phyloP scores from a whole-genome alignment of 2,888 invertebrate species.

The Chromoteleia sp. region DNA sequence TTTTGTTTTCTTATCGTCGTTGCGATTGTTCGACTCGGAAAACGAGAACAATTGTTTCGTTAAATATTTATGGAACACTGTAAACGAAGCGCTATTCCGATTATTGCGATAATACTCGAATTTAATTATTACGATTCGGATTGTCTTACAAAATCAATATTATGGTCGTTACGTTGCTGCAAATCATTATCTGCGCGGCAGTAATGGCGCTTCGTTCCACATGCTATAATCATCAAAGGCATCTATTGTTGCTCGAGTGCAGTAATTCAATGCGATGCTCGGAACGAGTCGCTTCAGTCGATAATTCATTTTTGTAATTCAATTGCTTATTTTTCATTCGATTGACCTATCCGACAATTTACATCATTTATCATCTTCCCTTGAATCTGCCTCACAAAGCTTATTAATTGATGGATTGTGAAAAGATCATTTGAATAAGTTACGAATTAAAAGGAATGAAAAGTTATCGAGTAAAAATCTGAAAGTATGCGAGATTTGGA shows the following conservation, averaged over 20 bases:
- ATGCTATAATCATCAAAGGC: conserved; percentile 57
- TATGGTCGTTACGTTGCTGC: conserved; percentile 31
- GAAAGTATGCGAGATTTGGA: conserved; percentile 23
- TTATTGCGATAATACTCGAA: conserved; percentile 3
- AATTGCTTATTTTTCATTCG: conserved; percentile 54
- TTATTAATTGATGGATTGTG: conserved; percentile 43
- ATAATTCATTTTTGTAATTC: conserved; percentile 64
- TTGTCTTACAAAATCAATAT: conserved; percentile 36
- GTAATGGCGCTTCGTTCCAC: conserved; percentile 48
- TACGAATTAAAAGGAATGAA: conserved; percentile 9
- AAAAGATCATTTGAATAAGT: conserved; percentile 37
- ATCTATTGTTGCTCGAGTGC: conserved; percentile 62
- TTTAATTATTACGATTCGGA: conserved; percentile 28
- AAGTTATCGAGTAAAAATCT: conserved; percentile 39
- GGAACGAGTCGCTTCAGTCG: conserved; percentile 51
- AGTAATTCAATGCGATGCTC: conserved; percentile 63
- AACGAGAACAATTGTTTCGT: neutral
- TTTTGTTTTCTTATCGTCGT: conserved; percentile 12
- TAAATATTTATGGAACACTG: neutral
- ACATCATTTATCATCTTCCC: conserved; percentile 55
- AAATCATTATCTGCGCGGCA: conserved; percentile 53
- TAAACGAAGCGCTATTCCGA: neutral
- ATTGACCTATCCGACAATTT: conserved; percentile 43
- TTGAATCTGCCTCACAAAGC: conserved; percentile 16
- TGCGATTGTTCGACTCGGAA: neutral